These are phyloP conservation scores for Triops longicaudatus DNA, from an alignment of 1,140 invertebrate genomes.

Conservation along the genomic window DNA sequence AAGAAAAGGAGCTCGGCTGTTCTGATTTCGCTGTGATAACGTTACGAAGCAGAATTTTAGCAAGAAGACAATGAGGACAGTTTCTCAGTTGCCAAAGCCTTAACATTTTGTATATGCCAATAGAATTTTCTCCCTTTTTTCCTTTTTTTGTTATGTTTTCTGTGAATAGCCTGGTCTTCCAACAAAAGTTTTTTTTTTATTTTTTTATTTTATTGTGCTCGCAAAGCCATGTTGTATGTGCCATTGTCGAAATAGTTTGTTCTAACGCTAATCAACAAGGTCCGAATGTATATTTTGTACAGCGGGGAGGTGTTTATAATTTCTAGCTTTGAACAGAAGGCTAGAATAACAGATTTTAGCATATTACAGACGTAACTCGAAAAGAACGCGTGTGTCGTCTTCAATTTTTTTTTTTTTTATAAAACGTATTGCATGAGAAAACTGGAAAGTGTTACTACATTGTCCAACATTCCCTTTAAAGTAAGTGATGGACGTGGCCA, in stretches of 20 bases:
- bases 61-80: neutral
- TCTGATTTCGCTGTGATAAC: neutral
- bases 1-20: neutral
- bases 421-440: neutral
- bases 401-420: neutral
- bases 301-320: neutral
- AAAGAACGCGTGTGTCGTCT: neutral
- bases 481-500: no score
- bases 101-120: neutral
- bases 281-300: neutral
- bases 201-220: neutral
- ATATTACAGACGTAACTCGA: neutral
- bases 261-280: neutral
- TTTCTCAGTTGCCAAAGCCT: neutral
- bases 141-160: neutral
- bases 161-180: neutral
- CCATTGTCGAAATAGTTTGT: constrained; percentile 3
- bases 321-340: neutral
- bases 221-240: neutral
- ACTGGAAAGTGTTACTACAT: no score
- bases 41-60: constrained; percentile 1
- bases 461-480: no score
- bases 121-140: neutral
- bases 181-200: constrained; percentile 16
- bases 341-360: no score